Evolutionary conservation across 2,797 vertebrate genomes (phyloP), one percentile per base, ranked within the genome.

Genomic region (Parauchenoglanis ngamensis): DNA sequence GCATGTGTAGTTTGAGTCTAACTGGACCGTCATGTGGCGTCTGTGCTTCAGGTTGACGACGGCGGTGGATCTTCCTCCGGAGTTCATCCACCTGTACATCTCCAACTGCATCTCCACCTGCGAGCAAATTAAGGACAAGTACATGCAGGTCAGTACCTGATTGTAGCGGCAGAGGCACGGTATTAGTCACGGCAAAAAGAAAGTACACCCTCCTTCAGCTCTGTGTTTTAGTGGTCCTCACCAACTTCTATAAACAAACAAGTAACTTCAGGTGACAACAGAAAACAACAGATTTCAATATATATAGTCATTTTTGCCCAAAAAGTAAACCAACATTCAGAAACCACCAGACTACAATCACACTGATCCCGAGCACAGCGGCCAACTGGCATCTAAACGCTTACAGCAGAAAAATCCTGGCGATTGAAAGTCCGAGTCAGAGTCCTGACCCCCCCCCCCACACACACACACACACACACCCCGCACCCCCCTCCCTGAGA

Each of bases 61-160:
- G 84, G 98, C 98, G 40, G 98, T 99, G 89, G 98, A 99, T 90
- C 96, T 99, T 81, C 98, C 98, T 83, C 97, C 98, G 86, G 98
- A 99, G 94, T 99, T 99, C 93, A 99, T 99, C 95, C 98, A 99
- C 91, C 97, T 99, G 89, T 99, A 99, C 93, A 99, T 99, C 94
- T 99, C 98, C 91, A 99, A 99, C 93, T 99, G 98, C 90, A 99
- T 99, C 93, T 99, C 98, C 63, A 99, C 98, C 79, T 99, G 98
- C 93, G 98, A 99, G 93, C 98, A 99, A 89, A 99, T 99, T 93
- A 99, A 99, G 94, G 98, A 99, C 95, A 99, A 99, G 88, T 99
- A 99, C 88, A 99, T 99, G 98, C 98, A 99, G 98, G 98, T 99
- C 92, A 89, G 73, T 40, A n/a, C 15, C 21, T 0, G 12, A 19